A percentile compares a stretch with the other conserved stretches of the same genome.
Conservation (phyloP, 30 jellyfish, hydroid and myxozoan genomes). For the Nemopilema nomurai region DNA sequence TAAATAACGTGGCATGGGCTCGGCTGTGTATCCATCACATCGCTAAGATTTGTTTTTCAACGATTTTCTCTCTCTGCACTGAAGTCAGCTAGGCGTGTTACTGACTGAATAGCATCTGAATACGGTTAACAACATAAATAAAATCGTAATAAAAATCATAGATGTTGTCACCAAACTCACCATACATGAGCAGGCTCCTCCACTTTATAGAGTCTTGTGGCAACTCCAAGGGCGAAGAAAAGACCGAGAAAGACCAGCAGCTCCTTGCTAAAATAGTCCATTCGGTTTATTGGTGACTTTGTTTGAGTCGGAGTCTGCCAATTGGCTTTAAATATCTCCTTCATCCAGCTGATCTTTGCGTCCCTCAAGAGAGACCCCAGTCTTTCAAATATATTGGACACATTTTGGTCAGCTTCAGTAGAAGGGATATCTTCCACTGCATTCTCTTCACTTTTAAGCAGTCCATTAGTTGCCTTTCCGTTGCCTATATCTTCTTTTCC, state of each 20-base stretch:
- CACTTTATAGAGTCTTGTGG: constrained; percentile 53
- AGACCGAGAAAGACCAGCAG: constrained; percentile 11
- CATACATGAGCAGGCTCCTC: constrained; percentile 69
- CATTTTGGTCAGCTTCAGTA: too few species aligned
- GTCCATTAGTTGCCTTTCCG: constrained; percentile 8
- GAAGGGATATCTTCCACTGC: background rate
- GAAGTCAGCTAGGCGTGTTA: too few species aligned
- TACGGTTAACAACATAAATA: background rate
- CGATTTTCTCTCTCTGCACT: too few species aligned
- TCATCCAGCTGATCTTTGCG: constrained; percentile 26
- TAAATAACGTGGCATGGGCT: too few species aligned
- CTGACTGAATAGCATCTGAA: too few species aligned
- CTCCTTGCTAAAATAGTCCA: constrained; percentile 24
- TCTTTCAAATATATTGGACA: constrained; percentile 17
- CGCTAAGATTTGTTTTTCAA: too few species aligned
- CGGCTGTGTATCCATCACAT: too few species aligned
- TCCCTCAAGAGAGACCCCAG: constrained; percentile 46
- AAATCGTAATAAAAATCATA: background rate
- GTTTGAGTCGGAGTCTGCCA: background rate
- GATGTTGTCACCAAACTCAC: constrained; percentile 10
- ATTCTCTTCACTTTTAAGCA: constrained; percentile 3
- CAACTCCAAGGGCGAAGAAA: constrained; percentile 26
- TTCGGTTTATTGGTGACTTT: background rate
- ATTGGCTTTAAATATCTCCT: constrained; percentile 2
- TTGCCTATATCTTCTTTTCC: background rate